Conservation (phyloP, 2,888 invertebrate species). For the Rhorus exstirpatorius region DNA sequence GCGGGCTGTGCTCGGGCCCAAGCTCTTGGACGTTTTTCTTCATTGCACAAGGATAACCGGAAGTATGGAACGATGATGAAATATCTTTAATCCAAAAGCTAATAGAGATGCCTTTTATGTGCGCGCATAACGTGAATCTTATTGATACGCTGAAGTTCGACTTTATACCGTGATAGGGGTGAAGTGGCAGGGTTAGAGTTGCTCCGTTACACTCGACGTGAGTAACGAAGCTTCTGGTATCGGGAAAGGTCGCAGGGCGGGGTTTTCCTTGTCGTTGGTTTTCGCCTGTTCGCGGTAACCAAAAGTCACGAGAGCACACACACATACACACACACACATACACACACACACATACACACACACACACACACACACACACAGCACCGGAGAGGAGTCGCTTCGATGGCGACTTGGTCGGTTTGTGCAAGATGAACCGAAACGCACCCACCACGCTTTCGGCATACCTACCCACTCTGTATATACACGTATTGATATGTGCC, state of each 20-base stretch:
- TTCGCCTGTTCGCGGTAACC: constrained; percentile 47
- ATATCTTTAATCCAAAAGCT: constrained; percentile 20
- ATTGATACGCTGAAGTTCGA: background rate
- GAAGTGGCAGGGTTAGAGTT: background rate
- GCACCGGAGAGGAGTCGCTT: constrained; percentile 35
- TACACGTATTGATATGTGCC: background rate
- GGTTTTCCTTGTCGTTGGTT: constrained; percentile 46
- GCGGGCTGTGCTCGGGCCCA: background rate
- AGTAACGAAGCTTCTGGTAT: constrained; percentile 63
- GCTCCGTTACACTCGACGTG: constrained; percentile 39
- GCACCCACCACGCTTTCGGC: constrained; percentile 36
- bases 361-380: no score
- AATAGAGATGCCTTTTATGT: background rate
- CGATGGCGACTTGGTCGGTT: constrained; percentile 50
- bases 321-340: constrained; percentile 1
- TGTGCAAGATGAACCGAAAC: constrained; percentile 40
- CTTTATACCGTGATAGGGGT: background rate
- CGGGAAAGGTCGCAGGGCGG: constrained; percentile 59
- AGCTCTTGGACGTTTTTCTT: background rate
- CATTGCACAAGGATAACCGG: constrained; percentile 13
- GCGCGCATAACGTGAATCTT: constrained; percentile 26
- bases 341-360: no score
- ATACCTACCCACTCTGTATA: constrained; percentile 10
- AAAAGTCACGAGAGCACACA: constrained; percentile 46
- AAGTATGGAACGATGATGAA: constrained; percentile 15